phyloP scores from a whole-genome alignment of 1,140 invertebrate genomes.

The Drosophila saltans region DNA sequence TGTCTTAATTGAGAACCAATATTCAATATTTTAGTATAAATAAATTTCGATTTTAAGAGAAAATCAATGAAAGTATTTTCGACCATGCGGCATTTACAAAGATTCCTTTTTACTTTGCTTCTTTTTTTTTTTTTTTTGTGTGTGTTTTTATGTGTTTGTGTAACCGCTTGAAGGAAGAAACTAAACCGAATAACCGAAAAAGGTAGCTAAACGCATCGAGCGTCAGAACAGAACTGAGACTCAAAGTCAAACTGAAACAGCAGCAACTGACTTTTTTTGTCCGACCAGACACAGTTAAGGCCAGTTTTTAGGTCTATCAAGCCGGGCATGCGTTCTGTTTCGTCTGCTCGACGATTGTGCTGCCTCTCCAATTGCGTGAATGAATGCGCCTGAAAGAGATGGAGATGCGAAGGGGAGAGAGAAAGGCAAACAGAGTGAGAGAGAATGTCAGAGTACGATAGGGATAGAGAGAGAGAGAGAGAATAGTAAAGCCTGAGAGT shows the following conservation, averaged over 20 bases:
- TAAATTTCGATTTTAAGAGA: constrained; percentile 42
- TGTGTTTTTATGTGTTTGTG: constrained; percentile 28
- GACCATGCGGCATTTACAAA: constrained; percentile 49
- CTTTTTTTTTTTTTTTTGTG: not conserved
- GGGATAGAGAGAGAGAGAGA: constrained; percentile 14
- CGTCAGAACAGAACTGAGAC: constrained; percentile 71
- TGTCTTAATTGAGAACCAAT: constrained; percentile 31
- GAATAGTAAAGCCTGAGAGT: constrained; percentile 20
- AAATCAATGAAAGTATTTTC: constrained; percentile 60
- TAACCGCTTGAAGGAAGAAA: constrained; percentile 52
- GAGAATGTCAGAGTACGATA: constrained; percentile 15
- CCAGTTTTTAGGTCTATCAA: constrained; percentile 43
- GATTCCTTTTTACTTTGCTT: constrained; percentile 1
- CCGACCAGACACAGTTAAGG: constrained; percentile 24
- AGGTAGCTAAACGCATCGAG: constrained; percentile 59
- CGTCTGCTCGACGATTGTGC: not conserved
- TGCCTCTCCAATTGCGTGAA: constrained; percentile 34
- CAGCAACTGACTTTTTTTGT: not conserved
- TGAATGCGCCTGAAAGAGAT: constrained; percentile 39
- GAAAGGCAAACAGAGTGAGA: constrained; percentile 31
- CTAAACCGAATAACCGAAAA: constrained; percentile 66
- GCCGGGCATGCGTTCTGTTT: constrained; percentile 63
- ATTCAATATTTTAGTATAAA: constrained; percentile 26
- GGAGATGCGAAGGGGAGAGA: constrained; percentile 29
- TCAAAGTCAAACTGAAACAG: constrained; percentile 8